Base-by-base conservation (phyloP, 1,140 invertebrate species). In the Cotesia typhae region DNA sequence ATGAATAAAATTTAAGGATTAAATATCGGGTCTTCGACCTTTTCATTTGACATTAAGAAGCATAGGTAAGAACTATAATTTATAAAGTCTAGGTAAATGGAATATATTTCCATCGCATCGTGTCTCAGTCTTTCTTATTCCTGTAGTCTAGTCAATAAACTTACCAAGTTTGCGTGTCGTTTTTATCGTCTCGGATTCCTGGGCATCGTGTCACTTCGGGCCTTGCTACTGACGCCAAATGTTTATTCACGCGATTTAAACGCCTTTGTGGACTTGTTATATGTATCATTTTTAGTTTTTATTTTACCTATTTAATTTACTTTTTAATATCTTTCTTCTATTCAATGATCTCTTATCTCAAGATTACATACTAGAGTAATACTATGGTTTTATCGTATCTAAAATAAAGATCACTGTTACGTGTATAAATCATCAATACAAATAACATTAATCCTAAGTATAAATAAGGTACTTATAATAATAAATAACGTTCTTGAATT, bases 141-240 rank as follows among this genome's bases (percentile, higher is more conserved):
- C 41, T 47, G 41, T 65, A 14, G 37, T 65, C 38, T 65, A 20
- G 63, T 65, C 63, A 65, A 65, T 65, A 65, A 51, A 65, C 47
- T 71, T 35, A 64, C n/a, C 41, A 28, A 53, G 70, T 65, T 71
- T 35, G 70, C 70, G 70, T 71, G 70, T 71, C 70, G 60, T 52
- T 63, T 61, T 63, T 63, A 70, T 65, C 52, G 70, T 71, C 70
- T 71, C 51, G 61, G 38, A 71, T 71, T 71, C 61, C 60, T 51
- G 10, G 52, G 51, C 52, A 17, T 52, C 47, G 61, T 52, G 52
- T 63, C 51, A 61, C 60, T 53, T 55, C 35, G 61, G 57, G 61
- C 60, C 38, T 38, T 53, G 51, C 60, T 71, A 52, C 60, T 37
- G 63, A 71, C 60, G 51, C 70, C 60, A 41, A 71, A 71, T 71